Percentiles rank a stretch among this genome's conserved stretches.
These are phyloP conservation scores for Drosophila koepferae DNA, from an alignment of 2,888 invertebrate genomes.

Conservation along the genomic window DNA sequence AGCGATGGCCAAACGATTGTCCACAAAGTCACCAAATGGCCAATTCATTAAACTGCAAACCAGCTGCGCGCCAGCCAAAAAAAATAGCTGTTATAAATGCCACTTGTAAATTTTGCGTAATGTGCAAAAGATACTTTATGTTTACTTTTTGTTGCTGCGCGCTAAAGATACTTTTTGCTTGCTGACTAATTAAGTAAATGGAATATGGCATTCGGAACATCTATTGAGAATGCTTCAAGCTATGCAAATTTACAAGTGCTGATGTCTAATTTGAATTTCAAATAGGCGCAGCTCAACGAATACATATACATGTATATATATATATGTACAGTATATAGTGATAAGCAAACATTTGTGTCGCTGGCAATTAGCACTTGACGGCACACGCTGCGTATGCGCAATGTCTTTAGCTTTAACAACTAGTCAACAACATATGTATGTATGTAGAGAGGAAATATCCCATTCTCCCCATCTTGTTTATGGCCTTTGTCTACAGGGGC, in stretches of 20 bases:
- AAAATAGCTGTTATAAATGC: conserved; percentile 44
- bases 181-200: conserved; percentile 68
- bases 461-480: not conserved
- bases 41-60: conserved; percentile 60
- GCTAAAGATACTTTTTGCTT: conserved; percentile 13
- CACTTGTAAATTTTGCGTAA: conserved; percentile 52
- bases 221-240: conserved; percentile 58
- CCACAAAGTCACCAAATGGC: conserved; percentile 48
- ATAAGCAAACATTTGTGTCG: conserved; percentile 70
- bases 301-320: conserved; percentile 2
- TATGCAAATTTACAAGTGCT: conserved; percentile 77
- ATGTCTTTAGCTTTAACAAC: conserved; percentile 51
- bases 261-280: conserved; percentile 81
- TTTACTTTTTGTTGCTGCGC: not conserved
- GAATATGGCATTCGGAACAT: conserved; percentile 51
- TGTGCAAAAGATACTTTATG: conserved; percentile 35
- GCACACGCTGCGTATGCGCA: conserved; percentile 75
- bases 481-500: conserved; percentile 49
- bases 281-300: conserved; percentile 57
- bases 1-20: conserved; percentile 58
- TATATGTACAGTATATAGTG: conserved; percentile 40
- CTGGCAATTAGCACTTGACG: conserved; percentile 69
- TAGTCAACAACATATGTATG: conserved; percentile 9
- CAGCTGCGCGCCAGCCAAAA: conserved; percentile 33
- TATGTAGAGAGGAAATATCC: conserved; percentile 2